A percentile compares a stretch with the other conserved stretches of the same genome.
Conservation (phyloP, 2,797 vertebrate genomes). For the Enteromius radiatus region DNA sequence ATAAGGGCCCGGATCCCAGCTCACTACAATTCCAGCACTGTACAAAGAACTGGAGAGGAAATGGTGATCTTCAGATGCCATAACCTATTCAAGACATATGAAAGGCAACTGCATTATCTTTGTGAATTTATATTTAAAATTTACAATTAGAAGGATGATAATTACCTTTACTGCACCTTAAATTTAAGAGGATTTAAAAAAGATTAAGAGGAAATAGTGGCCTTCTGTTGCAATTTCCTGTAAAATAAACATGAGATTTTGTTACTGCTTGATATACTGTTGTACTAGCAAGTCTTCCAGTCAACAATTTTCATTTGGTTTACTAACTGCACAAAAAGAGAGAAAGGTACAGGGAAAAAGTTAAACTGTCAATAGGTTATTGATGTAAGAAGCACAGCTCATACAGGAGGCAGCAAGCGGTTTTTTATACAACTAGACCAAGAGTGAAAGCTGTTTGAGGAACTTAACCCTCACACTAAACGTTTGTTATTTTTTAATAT, state of each 20-base stretch:
- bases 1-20: constrained; percentile 83
- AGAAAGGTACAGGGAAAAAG: background rate
- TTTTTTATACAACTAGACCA: background rate
- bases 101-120: too few relatives aligned
- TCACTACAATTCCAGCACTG: constrained; percentile 79
- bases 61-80: constrained; percentile 79
- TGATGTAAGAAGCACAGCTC: background rate
- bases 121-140: background rate
- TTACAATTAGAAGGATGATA: background rate
- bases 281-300: constrained; percentile 43
- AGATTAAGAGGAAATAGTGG: constrained; percentile 78
- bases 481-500: background rate
- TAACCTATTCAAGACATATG: constrained; percentile 69
- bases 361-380: background rate
- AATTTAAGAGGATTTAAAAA: too few relatives aligned
- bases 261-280: background rate
- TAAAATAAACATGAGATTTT: constrained; percentile 6
- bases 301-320: background rate
- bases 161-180: constrained; percentile 71
- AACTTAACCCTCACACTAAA: background rate
- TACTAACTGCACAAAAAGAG: background rate
- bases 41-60: constrained; percentile 83
- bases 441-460: background rate
- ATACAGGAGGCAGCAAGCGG: background rate
- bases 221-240: constrained; percentile 80